phyloP scores from a whole-genome alignment of 1,140 invertebrate genomes.

The Hermetia illucens region DNA sequence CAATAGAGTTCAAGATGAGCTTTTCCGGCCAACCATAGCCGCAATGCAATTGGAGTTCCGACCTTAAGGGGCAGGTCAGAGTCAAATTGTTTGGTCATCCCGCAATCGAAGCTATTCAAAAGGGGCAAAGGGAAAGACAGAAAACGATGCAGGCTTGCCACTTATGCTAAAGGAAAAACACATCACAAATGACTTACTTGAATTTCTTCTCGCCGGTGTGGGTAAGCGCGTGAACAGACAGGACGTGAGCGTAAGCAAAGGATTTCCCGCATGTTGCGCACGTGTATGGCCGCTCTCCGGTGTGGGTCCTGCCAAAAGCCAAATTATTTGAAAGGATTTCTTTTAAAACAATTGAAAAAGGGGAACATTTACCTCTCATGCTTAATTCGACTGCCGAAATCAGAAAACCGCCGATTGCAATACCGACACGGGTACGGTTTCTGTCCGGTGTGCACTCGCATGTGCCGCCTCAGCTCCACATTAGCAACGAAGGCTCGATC shows the following conservation, averaged over 20 bases:
- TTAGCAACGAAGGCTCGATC: constrained; percentile 27
- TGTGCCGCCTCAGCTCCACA: constrained; percentile 25
- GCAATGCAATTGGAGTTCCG: no score
- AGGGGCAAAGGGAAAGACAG: no score
- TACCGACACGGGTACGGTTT: constrained; percentile 53
- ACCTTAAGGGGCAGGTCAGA: no score
- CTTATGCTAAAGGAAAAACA: no score
- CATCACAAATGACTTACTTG: no score
- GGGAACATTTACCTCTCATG: constrained; percentile 32
- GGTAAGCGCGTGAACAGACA: constrained; percentile 42
- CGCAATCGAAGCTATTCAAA: no score
- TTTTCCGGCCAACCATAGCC: no score
- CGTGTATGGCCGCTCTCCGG: constrained; percentile 58
- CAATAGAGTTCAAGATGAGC: no score
- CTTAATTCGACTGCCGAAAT: constrained; percentile 42
- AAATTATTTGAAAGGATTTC: neutral
- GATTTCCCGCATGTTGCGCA: constrained; percentile 55
- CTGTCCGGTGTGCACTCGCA: constrained; percentile 26
- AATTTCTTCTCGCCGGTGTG: constrained; percentile 51
- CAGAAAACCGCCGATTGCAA: constrained; percentile 53
- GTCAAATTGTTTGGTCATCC: no score
- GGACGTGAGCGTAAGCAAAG: constrained; percentile 49
- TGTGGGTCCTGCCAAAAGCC: constrained; percentile 58
- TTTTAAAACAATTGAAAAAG: neutral
- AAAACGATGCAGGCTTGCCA: no score